Evolutionary conservation across 2,113 vertebrate genomes (phyloP).

Genomic region (Sus scrofa): T2T-Sscrofa CM000820.6:59154501-59155000

Average conservation of each 20-base stretch:
- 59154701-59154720: background rate
- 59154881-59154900: background rate
- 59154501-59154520: background rate
- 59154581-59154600: background rate
- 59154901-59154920: background rate
- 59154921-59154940: background rate
- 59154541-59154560: background rate
- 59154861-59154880: background rate
- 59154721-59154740: background rate
- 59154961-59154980: background rate
- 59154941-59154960: background rate
- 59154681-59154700: background rate
- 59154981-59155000: background rate
- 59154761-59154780: background rate
- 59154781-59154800: background rate
- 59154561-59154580: background rate
- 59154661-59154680: too few species aligned
- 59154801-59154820: background rate
- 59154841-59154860: background rate
- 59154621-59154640: background rate
- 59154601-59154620: background rate
- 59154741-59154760: background rate
- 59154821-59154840: background rate
- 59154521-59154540: background rate
- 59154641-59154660: background rate